Percentiles rank a stretch among this genome's conserved stretches.
phyloP scores from a whole-genome alignment of 2,113 vertebrate genomes.

The Bombycilla garrulus region DNA sequence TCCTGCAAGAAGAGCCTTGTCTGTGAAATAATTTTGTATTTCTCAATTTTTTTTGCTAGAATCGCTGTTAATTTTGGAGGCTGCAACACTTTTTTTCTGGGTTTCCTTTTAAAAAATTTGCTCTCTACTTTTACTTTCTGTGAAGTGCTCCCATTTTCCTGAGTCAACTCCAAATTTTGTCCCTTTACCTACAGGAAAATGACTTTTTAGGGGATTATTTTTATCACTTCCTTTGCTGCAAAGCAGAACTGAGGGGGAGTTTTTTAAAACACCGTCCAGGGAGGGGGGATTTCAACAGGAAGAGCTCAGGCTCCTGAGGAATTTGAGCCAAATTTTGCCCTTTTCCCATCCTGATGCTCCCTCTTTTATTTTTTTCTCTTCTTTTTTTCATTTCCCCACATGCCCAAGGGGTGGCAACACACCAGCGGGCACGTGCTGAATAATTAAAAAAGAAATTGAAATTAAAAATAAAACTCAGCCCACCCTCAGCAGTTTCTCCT shows the following conservation, averaged over 20 bases:
- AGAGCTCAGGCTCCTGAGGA: background rate
- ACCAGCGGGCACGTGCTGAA: background rate
- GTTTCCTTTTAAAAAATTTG: too few relatives aligned
- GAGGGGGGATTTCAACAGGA: background rate
- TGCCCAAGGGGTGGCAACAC: background rate
- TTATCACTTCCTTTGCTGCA: background rate
- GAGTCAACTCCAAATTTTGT: background rate
- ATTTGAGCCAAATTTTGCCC: background rate
- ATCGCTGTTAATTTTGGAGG: too few relatives aligned
- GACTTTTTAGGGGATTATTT: background rate
- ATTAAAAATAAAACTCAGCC: background rate
- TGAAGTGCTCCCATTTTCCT: background rate
- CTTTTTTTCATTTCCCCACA: background rate
- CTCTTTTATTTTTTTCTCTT: background rate
- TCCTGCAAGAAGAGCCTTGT: background rate
- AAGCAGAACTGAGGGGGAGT: fast-evolving
- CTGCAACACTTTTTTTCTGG: too few relatives aligned
- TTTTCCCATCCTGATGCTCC: background rate
- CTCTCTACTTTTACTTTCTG: background rate
- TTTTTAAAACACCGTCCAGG: background rate
- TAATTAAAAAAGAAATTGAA: background rate
- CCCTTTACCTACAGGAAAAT: background rate
- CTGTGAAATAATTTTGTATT: too few relatives aligned
- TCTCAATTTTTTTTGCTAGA: too few relatives aligned
- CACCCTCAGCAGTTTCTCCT: background rate